A percentile compares a stretch with the other conserved stretches of the same genome.
phyloP scores from a whole-genome alignment of 2,888 invertebrate genomes.

The Drosophila kambysellisi region DNA sequence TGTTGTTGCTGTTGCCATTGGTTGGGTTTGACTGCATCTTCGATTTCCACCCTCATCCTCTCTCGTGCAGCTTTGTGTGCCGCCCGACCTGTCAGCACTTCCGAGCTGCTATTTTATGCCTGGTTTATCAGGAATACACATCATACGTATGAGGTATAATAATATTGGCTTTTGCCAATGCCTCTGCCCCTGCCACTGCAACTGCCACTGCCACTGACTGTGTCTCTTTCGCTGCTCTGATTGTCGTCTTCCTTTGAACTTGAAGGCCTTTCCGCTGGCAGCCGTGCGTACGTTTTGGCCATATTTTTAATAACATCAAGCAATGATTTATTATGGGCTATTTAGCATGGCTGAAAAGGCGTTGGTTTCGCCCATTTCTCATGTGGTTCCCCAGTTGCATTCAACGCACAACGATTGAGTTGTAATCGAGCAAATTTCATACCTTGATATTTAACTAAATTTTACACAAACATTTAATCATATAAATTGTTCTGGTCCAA shows the following conservation, averaged over 20 bases:
- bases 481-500: neutral
- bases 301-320: constrained; percentile 41
- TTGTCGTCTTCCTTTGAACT: constrained; percentile 68
- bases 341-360: constrained; percentile 42
- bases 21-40: constrained; percentile 52
- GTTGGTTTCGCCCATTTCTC: constrained; percentile 27
- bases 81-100: constrained; percentile 63
- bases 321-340: constrained; percentile 66
- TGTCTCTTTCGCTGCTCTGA: constrained; percentile 49
- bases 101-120: constrained; percentile 55
- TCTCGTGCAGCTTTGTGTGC: constrained; percentile 30
- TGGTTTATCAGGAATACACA: constrained; percentile 38
- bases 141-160: constrained; percentile 25
- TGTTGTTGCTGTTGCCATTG: neutral
- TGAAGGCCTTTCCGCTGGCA: constrained; percentile 45
- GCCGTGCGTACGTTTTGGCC: constrained; percentile 32
- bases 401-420: constrained; percentile 15
- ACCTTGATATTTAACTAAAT: neutral
- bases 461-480: neutral
- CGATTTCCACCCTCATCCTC: constrained; percentile 54
- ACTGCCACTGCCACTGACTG: constrained; percentile 6
- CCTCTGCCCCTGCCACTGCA: neutral
- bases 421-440: constrained; percentile 16
- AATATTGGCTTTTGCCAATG: constrained; percentile 49
- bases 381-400: constrained; percentile 19